phyloP scores from a whole-genome alignment of 2,888 invertebrate genomes.

The Macrosoma leucophasiata region DNA sequence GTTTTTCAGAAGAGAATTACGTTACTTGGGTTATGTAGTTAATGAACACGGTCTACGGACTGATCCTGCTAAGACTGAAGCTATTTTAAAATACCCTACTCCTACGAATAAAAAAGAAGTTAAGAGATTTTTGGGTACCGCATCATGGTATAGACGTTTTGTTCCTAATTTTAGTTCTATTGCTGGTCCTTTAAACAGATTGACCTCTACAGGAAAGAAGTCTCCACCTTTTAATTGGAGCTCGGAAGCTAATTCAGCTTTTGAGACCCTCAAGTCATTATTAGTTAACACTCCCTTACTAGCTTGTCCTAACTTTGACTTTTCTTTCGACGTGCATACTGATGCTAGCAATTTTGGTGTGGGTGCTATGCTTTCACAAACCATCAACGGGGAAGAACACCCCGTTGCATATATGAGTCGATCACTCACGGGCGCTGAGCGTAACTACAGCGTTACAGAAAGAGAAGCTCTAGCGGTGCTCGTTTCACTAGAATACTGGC shows the following conservation, averaged over 20 bases:
- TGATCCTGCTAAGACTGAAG: slow-evolving; percentile 28
- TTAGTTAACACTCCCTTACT: too few species aligned
- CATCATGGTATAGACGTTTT: slow-evolving; percentile 28
- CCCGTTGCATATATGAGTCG: too few species aligned
- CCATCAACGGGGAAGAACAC: too few species aligned
- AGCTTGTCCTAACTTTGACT: too few species aligned
- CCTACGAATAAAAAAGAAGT: slow-evolving; percentile 24
- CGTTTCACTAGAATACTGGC: slow-evolving; percentile 17
- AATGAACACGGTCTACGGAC: slow-evolving; percentile 27
- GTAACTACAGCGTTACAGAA: slow-evolving; percentile 19
- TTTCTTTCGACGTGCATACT: slow-evolving; percentile 24
- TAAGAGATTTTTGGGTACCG: slow-evolving; percentile 25
- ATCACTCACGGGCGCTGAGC: slow-evolving; percentile 11
- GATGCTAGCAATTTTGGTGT: too few species aligned
- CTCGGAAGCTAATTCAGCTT: too few species aligned
- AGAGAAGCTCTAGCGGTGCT: slow-evolving; percentile 19
- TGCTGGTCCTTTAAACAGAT: too few species aligned
- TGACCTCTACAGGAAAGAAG: too few species aligned
- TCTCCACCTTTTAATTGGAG: too few species aligned
- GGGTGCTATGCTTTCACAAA: too few species aligned
- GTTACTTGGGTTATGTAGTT: slow-evolving; percentile 28
- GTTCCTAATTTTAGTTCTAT: slow-evolving; percentile 25
- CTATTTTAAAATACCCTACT: slow-evolving; percentile 25
- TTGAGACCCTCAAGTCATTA: too few species aligned
- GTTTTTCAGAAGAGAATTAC: slow-evolving; percentile 25